Percentiles rank a stretch among this genome's conserved stretches.
Evolutionary conservation across 1,140 invertebrate genomes (phyloP).

Genomic region (Pogonognathellus flavescens): DNA sequence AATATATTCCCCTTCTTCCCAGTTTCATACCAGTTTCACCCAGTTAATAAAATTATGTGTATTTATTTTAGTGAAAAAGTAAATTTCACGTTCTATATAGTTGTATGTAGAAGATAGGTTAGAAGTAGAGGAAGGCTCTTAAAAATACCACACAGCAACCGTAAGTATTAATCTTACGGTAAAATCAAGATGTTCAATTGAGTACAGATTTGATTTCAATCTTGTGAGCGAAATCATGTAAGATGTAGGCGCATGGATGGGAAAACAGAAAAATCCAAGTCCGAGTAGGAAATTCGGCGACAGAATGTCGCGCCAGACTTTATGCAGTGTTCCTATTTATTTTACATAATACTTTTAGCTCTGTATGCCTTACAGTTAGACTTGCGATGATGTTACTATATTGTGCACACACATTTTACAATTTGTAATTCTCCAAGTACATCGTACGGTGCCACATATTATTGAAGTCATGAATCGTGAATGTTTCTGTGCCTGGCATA

Average conservation of each 20-base stretch:
- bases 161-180: not conserved
- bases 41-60: no score
- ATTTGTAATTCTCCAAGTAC: conserved; percentile 36
- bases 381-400: not conserved
- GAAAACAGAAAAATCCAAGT: conserved; percentile 35
- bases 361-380: not conserved
- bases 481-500: not conserved
- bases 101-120: not conserved
- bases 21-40: no score
- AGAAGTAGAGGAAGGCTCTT: not conserved
- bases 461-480: not conserved
- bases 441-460: not conserved
- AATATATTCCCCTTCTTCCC: no score
- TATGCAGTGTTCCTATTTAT: conserved; percentile 8
- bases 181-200: not conserved
- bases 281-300: conserved; percentile 26
- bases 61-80: no score
- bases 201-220: conserved; percentile 19
- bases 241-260: not conserved
- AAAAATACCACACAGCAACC: not conserved
- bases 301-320: conserved; percentile 40
- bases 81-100: not conserved
- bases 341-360: conserved; percentile 16
- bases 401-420: conserved; percentile 9
- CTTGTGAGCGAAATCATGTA: not conserved